Base-by-base conservation (phyloP, 2,113 vertebrate genomes). In the Gallinago media region DNA sequence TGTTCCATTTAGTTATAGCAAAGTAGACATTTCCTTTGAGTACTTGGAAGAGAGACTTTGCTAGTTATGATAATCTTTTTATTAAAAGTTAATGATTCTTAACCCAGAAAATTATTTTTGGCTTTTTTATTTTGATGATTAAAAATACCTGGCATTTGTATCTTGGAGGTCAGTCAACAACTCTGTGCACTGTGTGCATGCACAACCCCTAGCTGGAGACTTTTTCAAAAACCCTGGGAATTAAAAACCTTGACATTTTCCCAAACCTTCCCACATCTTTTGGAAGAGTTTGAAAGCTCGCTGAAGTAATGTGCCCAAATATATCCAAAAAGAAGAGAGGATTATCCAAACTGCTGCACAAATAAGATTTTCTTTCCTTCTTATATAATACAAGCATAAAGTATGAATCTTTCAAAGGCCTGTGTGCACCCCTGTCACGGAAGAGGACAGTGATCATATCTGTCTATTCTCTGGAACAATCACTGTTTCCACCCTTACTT, bases 171-270 rank as follows among this genome's bases (percentile, higher is more conserved):
- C 82, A 94, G 44, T 96, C 47, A 71, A 59, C 26, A 94, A 2
- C 56, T 88, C 80, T 40, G 31, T 72, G 29, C 61, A 42, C 49
- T 85, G 90, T 20, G 58, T 12, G 36, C 67, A n/a, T 12, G 17
- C 44, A 7, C 65, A 62, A 18, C 25, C 17, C 52, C 17, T 50
- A 77, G 55, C 74, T 93, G 15, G 58, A 88, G 54, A 79, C 13
- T 88, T 88, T 94, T 44, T 79, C 19, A 29, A 74, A 91, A 77
- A 40, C 71, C 32, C 46, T 94, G 92, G 91, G 73, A 93, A 55
- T 95, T 68, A 66, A 46, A 54, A 84, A 79, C 74, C 81, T 77
- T 97, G 88, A 92, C 85, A 91, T 94, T 96, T 97, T 94, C 93
- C 74, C 94, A 94, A 74, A 82, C 67, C 62, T 91, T 85, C 38